Evolutionary conservation across 2,113 vertebrate species (phyloP).

Genomic region (Cyprinodon brontotheroides): DNA sequence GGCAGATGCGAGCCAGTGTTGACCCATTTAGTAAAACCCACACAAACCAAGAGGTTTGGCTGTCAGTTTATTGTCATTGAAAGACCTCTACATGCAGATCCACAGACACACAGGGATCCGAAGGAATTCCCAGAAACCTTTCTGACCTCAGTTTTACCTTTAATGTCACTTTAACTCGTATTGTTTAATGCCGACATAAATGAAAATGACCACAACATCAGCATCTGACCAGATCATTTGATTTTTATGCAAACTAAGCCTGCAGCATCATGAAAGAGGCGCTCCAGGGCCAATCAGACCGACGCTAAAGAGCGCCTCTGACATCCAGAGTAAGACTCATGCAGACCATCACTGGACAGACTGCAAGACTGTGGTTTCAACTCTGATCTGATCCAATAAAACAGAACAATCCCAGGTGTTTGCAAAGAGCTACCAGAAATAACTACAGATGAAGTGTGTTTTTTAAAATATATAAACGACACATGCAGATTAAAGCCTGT

Average conservation of each 20-base stretch:
- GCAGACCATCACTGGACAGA: not conserved
- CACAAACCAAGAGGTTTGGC: conserved; percentile 33
- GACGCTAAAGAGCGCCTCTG: no score
- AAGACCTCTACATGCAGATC: conserved; percentile 27
- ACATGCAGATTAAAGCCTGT: not conserved
- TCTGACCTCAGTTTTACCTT: conserved; percentile 34
- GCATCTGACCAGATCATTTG: not conserved
- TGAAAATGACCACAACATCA: not conserved
- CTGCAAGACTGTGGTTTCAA: not conserved
- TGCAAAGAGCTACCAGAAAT: not conserved
- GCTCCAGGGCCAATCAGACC: no score
- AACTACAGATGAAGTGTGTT: not conserved
- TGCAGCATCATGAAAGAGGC: not conserved
- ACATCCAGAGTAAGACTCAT: no score
- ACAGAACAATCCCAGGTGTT: not conserved
- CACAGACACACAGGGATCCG: conserved; percentile 5
- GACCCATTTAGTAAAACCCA: conserved; percentile 10
- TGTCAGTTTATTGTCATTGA: conserved; percentile 74
- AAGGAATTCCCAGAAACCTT: not conserved
- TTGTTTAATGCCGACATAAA: conserved; percentile 42
- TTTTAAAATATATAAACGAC: not conserved
- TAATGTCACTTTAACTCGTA: conserved; percentile 59
- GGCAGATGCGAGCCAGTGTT: not conserved
- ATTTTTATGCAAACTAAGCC: not conserved
- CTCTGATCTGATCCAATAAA: not conserved